Evolutionary conservation across 2,888 invertebrate species (phyloP), one percentile per base, ranked within the genome.

Genomic region (Pristionchus fissidentatus): DNA sequence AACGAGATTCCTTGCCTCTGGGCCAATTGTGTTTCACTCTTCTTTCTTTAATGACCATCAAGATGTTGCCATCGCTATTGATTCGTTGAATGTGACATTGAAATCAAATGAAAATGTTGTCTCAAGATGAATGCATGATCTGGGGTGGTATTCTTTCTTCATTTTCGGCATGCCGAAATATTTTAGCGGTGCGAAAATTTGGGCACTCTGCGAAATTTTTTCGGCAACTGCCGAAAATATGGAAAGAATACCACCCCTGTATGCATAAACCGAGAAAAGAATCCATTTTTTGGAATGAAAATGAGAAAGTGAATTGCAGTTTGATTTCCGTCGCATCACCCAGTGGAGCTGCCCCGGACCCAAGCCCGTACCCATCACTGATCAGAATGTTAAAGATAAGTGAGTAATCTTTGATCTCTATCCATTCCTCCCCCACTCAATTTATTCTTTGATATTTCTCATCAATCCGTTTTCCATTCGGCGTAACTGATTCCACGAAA

Each of bases 341-440:
- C 87, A 89, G 77, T 90, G 87, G 88, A 66, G 62, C 3, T 89
- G 90, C 84, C 87, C 88, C 4, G 89, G 88, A 0, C 85, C 86
- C 2, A 84, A 84, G 52, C 89, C 89, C 0, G 85, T 75, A 3
- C 60, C 66, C 4, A 88, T 89, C 43, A 85, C 85, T 32, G 19
- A 29, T 10, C 38, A 52, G 0, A 90, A 90, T 85, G 89, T 90
- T 22, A 82, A 79, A 29, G n/a, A 66, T 15, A 88, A 88, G 89
- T 89, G n/a, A 84, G 86, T 86, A 32, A 13, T 41, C 32, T 49
- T 35, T 41, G 35, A 78, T 41, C 26, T n/a, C n/a, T n/a, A n/a
- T n/a, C n/a, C n/a, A 15, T 66, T 29, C 22, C 41, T 3, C 8
- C 66, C 38, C 38, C 3, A 22, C 38, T 38, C 77, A 35, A 38